Percentiles rank a stretch among this genome's conserved stretches.
These are phyloP conservation scores for Lasioglossum pauxillum DNA, from an alignment of 2,888 invertebrate genomes.

Conservation along the genomic window DNA sequence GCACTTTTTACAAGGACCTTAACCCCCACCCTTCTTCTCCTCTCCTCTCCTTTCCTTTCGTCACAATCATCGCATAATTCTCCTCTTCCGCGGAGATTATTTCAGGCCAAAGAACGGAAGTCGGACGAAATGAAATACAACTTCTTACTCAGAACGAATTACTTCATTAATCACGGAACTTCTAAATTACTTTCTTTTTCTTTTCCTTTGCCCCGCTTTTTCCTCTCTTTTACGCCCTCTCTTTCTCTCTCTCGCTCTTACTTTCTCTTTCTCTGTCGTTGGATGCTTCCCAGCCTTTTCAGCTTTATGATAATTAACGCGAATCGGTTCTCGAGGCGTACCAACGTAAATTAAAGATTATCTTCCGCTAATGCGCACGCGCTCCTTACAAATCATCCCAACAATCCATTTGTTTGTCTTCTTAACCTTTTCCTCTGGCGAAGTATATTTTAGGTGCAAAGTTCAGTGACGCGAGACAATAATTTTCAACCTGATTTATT, in stretches of 20 bases:
- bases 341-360: constrained; percentile 14
- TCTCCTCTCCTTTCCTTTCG: not conserved
- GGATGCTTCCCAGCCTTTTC: constrained; percentile 22
- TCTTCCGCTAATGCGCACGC: not conserved
- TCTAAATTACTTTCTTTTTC: constrained; percentile 25
- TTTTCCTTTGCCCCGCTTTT: not conserved
- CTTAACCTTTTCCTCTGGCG: not conserved
- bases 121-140: constrained; percentile 50
- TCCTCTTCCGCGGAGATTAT: constrained; percentile 31
- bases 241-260: not conserved
- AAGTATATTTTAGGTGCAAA: not conserved
- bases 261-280: not conserved
- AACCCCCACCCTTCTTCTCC: not conserved
- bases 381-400: not conserved
- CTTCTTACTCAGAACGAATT: constrained; percentile 50
- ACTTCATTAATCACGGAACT: constrained; percentile 51
- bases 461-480: not conserved
- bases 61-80: constrained; percentile 15
- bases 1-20: not conserved
- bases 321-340: constrained; percentile 17
- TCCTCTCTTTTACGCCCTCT: not conserved
- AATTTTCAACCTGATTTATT: not conserved
- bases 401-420: not conserved
- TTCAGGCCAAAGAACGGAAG: constrained; percentile 25
- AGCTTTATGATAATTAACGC: constrained; percentile 45